These are phyloP conservation scores for Oryzias dopingdopingensis DNA, from an alignment of 2,797 vertebrate species.

Conservation along the genomic window DNA sequence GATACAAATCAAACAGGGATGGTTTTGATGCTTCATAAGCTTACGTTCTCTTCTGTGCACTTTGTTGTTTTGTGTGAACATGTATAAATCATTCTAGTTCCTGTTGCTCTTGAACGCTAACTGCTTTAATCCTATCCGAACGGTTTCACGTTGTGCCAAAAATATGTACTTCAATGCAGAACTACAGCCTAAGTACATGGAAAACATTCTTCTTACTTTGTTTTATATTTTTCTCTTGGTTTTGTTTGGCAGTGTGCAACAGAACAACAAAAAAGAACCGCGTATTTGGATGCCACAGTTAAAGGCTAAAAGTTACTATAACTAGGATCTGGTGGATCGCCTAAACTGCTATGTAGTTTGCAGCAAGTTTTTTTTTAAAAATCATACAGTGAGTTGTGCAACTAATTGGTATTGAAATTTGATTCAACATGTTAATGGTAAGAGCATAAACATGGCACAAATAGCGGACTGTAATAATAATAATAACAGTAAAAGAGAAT, in stretches of 20 bases:
- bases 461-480: too few relatives aligned
- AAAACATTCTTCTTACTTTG: background rate
- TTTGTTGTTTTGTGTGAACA: background rate
- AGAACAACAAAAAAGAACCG: background rate
- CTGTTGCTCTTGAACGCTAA: too few relatives aligned
- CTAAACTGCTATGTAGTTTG: background rate
- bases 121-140: background rate
- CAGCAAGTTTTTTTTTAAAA: background rate
- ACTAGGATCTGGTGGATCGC: background rate
- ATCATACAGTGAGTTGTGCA: background rate
- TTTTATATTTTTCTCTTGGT: too few relatives aligned
- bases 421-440: too few relatives aligned
- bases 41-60: background rate
- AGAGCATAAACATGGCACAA: too few relatives aligned
- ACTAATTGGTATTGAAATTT: too few relatives aligned
- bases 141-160: background rate
- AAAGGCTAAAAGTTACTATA: background rate
- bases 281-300: background rate
- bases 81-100: background rate
- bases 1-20: slow-evolving; percentile 25
- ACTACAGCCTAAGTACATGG: background rate
- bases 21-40: slow-evolving; percentile 12
- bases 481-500: too few relatives aligned
- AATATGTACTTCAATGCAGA: background rate
- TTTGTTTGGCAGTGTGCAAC: background rate